Evolutionary conservation across 2,113 vertebrate species (phyloP), one percentile per base, ranked within the genome.

Genomic region (Callaeas wilsoni): DNA sequence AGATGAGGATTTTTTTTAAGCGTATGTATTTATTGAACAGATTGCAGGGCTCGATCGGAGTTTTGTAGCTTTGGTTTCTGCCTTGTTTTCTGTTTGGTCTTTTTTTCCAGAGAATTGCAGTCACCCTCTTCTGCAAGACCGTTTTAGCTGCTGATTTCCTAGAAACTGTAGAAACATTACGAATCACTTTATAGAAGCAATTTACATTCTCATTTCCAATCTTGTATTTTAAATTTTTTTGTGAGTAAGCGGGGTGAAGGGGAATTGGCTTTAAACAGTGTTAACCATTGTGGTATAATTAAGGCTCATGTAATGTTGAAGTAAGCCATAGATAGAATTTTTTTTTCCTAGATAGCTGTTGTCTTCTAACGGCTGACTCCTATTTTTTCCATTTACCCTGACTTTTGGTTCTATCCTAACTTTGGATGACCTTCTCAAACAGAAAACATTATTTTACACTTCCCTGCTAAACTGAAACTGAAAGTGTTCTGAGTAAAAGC

Each of bases 401-500:
- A 26, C 18, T 88, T 23, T 13, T 63, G 55, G 23, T 90, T 68
- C 64, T 81, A 25, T 52, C 60, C 53, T 88, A 49, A 75, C 21
- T 96, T 73, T 30, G 17, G n/a, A 70, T 90, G n/a, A 67, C 42
- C 94, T 91, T 90, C 59, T 80, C 50, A 75, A 84, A 77, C 52
- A 68, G 29, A 71, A 33, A 18, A 68, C 27, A n/a, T 70, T 85
- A 13, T 95, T 88, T 53, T 74, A 56, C 39, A 52, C 68, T 44
- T 92, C 25, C 73, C 35, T 68, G 35, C 56, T 75, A 75, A 96
- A 95, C 59, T 78, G 93, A 96, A 96, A 96, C 92, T 67, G 94
- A 96, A 95, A 96, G 79, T 90, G 26, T 42, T 75, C 44, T 23
- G 13, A 41, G 37, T 69, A 35, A 82, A 90, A 95, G 39, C 25